Evolutionary conservation across 2,797 vertebrate genomes (phyloP), one percentile per base, ranked within the genome.

Genomic region (Meriones psammophilus): DNA sequence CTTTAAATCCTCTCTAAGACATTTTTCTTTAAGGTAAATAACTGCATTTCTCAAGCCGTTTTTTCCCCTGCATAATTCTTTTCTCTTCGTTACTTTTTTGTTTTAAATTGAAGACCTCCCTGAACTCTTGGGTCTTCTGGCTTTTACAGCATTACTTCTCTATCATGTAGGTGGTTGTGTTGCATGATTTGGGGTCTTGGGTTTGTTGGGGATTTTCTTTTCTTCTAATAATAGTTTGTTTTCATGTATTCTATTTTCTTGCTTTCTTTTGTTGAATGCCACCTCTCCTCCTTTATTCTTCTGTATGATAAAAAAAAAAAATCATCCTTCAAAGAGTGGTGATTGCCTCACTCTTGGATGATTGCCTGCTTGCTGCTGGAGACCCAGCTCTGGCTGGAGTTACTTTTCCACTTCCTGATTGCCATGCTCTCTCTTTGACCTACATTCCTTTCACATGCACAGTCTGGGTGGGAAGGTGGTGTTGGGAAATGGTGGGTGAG

Each of bases 401-500:
- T 54, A 64, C 62, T 95, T 50, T 83, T 81, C 46, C 81, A 74
- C 83, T 90, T 94, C 83, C 91, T 79, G 58, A 74, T 66, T 83
- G 78, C 66, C 64, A 26, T 39, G 50, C 62, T 33, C 24, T 94
- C 58, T 92, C 92, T 91, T 90, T 66, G 36, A 22, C 77, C 74
- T 91, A 6, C 62, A 39, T 94, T 91, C 60, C 22, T 94, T 80
- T 88, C 79, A 66, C 87, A 74, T 62, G 68, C 96, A 91, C 87
- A 77, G 4, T 87, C 76, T 89, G 94, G 95, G 92, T 46, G 94
- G 96, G 97, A 66, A 87, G 95, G 93, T 42, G 96, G 96, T 46
- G 20, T 88, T 89, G 97, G 97, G 94, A 62, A 76, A 42, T 6
- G 93, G 85, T 15, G 92, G 56, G 86, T 80, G 89, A 87, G 58